Base-by-base conservation (phyloP, 2,113 vertebrate genomes). In the Damaliscus lunatus region DNA sequence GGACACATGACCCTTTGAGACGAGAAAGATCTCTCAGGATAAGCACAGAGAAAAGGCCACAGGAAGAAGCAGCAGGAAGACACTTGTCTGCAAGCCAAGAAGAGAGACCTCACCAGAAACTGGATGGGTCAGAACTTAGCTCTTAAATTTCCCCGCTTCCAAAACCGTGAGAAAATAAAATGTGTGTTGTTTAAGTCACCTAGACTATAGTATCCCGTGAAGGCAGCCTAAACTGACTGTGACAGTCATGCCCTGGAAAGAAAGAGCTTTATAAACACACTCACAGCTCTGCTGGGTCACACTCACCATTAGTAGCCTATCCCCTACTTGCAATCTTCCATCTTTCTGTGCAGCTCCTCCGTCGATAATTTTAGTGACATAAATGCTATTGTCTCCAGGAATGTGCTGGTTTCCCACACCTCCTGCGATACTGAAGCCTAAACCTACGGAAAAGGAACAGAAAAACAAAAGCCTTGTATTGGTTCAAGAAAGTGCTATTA, bases 321-420 rank as follows among this genome's bases (percentile, higher is more conserved):
- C 99, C 98, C 99, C 99, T 92, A 99, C 99, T 98, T 99, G 99
- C 95, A 99, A 98, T 80, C 99, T 98, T 14, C 99, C 98, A 95
- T 99, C 99, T 97, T 99, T 99, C 95, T 99, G 99, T 0, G 99
- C 99, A 84, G 99, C 99, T 88, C 99, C 99, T 4, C 99, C 99
- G 55, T 99, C 99, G 67, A 99, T 99, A 96, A 99, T 99, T 98
- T 99, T 99, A 90, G 99, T 99, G 96, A 99, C 99, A 94, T 99
- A 99, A 98, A 99, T 99, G 98, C 99, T 99, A 98, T 99, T 99
- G 99, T 99, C 99, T n/a, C 99, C 99, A 0, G 99, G 99, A 94
- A 99, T 99, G 99, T 99, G 99, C 78, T 99, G 99, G 98, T 99
- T 99, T 88, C 99, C 99, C 95, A 99, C 99, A 31, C 99, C 99